Evolutionary conservation across 2,888 invertebrate species (phyloP).

Genomic region (Petrolisthes cinctipes): DNA sequence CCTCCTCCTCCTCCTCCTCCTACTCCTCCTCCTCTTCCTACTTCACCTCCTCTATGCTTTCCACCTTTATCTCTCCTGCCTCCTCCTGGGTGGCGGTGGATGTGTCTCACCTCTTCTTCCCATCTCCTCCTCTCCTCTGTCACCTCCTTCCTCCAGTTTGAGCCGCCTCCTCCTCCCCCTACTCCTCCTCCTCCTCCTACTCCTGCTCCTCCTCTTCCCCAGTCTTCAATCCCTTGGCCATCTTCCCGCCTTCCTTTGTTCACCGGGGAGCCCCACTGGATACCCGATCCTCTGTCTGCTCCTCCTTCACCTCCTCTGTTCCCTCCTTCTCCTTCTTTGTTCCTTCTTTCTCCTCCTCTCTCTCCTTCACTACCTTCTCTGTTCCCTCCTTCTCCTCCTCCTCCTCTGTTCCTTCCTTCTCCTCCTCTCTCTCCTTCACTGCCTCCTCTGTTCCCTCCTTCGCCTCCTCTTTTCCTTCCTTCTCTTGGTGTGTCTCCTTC

Average conservation of each 20-base stretch:
- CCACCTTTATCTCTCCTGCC: neutral
- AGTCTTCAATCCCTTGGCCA: neutral
- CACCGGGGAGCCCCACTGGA: neutral
- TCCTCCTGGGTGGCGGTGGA: no score
- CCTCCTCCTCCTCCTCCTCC: neutral
- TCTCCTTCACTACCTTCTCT: slow-evolving; percentile 1
- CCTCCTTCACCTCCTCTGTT: neutral
- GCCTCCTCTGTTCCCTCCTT: neutral
- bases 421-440: neutral
- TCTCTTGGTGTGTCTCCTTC: neutral
- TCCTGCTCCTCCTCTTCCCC: neutral
- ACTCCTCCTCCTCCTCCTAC: neutral
- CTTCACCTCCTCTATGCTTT: neutral
- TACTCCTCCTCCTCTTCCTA: neutral
- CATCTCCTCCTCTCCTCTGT: slow-evolving; percentile 10
- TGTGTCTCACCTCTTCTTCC: neutral
- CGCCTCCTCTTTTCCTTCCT: neutral
- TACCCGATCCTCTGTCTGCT: neutral
- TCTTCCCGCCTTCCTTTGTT: neutral
- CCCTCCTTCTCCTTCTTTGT: neutral
- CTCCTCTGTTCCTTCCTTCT: neutral
- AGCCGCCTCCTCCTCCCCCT: neutral
- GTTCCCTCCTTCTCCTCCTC: neutral
- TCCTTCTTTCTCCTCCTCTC: neutral
- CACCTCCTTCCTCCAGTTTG: neutral